Conservation (phyloP, 2,113 vertebrate species). For the Chloebia gouldiae region DNA sequence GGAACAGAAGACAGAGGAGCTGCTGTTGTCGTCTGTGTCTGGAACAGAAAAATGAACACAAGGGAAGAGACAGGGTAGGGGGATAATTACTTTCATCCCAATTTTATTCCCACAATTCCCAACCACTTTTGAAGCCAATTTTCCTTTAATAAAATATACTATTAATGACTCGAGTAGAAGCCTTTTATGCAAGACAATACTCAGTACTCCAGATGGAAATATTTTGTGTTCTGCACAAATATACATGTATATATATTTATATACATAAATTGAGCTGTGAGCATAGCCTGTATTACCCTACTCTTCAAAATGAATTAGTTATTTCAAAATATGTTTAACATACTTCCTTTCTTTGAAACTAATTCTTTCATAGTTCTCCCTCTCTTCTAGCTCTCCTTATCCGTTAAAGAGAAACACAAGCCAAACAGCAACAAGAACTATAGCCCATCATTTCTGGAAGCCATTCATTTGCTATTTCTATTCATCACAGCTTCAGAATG, state of each 20-base stretch:
- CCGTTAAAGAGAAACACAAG: conserved; percentile 60
- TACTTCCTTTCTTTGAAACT: conserved; percentile 62
- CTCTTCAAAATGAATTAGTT: conserved; percentile 43
- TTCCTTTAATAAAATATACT: conserved; percentile 81
- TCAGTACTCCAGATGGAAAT: conserved; percentile 65
- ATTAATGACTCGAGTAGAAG: conserved; percentile 77
- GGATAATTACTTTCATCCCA: conserved; percentile 79
- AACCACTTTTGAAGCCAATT: conserved; percentile 78
- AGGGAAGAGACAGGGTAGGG: conserved; percentile 60
- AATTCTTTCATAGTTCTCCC: conserved; percentile 38
- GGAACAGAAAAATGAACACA: conserved; percentile 65
- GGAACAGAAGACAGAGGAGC: conserved; percentile 67
- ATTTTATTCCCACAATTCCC: conserved; percentile 78
- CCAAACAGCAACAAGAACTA: conserved; percentile 45
- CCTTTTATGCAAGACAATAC: conserved; percentile 77
- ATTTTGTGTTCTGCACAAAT: conserved; percentile 56
- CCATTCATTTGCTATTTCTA: conserved; percentile 73
- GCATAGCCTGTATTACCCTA: conserved; percentile 35
- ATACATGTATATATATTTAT: conserved; percentile 58
- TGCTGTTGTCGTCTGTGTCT: conserved; percentile 57
- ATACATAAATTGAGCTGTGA: conserved; percentile 5
- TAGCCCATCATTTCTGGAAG: conserved; percentile 68
- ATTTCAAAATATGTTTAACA: conserved; percentile 65
- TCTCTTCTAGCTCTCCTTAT: background rate
- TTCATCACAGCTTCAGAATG: conserved; percentile 50